A percentile compares a stretch with the other conserved stretches of the same genome.
These are phyloP conservation scores for Protophormia terraenovae DNA, from an alignment of 2,888 invertebrate species.

Conservation along the genomic window DNA sequence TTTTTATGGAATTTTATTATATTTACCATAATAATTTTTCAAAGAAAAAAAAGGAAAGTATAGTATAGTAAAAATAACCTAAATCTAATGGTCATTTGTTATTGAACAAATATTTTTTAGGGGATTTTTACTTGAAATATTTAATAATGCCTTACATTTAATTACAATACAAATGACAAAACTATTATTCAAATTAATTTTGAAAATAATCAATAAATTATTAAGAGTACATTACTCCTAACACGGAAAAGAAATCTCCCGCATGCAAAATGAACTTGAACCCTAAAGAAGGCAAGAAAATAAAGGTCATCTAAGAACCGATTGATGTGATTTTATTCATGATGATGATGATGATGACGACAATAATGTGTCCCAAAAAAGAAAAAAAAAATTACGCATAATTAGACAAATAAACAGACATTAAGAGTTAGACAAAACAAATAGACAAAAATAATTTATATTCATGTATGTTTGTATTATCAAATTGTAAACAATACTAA, in stretches of 20 bases:
- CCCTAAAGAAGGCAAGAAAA: constrained; percentile 16
- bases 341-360: too few relatives aligned
- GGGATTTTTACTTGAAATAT: too few relatives aligned
- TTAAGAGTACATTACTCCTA: not conserved
- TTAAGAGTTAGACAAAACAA: not conserved
- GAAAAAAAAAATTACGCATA: constrained; percentile 64
- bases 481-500: constrained; percentile 37
- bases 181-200: constrained; percentile 65
- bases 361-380: constrained; percentile 44
- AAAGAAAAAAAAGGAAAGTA: not conserved
- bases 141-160: constrained; percentile 13
- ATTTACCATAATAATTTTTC: constrained; percentile 20
- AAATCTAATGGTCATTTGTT: constrained; percentile 65
- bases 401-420: constrained; percentile 61
- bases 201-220: constrained; percentile 51
- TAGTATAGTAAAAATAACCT: too few relatives aligned
- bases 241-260: constrained; percentile 55
- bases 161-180: constrained; percentile 59
- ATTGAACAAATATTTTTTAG: too few relatives aligned
- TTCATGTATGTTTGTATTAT: constrained; percentile 37
- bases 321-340: too few relatives aligned
- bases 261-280: constrained; percentile 66
- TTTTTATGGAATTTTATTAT: constrained; percentile 32
- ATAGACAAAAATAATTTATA: constrained; percentile 52
- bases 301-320: constrained; percentile 57